Conservation (phyloP, 1,140 invertebrate species). For the Drosophila novamexicana region DNA sequence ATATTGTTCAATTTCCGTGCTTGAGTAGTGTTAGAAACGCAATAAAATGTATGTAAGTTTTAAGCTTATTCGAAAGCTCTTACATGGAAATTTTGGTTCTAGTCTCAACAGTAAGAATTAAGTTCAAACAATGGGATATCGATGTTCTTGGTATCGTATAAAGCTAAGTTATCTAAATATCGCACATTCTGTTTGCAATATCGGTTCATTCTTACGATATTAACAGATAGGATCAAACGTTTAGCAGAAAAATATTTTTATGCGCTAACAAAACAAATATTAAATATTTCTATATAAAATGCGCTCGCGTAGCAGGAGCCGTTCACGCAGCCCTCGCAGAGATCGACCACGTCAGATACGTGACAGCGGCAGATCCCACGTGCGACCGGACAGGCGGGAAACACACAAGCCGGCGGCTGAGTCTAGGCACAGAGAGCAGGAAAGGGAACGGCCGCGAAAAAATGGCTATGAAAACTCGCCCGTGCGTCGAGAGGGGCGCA, state of each 20-base stretch:
- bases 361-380: constrained; percentile 23
- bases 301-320: constrained; percentile 60
- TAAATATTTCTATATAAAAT: constrained; percentile 22
- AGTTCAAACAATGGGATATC: too few relatives aligned
- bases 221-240: constrained; percentile 29
- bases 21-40: too few relatives aligned
- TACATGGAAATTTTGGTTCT: too few relatives aligned
- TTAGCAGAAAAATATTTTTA: constrained; percentile 5
- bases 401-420: constrained; percentile 2
- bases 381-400: constrained; percentile 25
- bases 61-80: too few relatives aligned
- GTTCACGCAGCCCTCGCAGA: constrained; percentile 47
- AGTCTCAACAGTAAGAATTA: too few relatives aligned
- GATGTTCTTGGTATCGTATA: too few relatives aligned
- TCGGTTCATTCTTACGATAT: not conserved
- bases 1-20: not conserved
- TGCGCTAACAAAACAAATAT: constrained; percentile 5
- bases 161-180: not conserved
- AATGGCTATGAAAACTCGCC: constrained; percentile 5
- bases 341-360: constrained; percentile 26
- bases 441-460: constrained; percentile 9
- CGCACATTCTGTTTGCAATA: not conserved
- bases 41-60: too few relatives aligned
- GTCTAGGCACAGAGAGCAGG: constrained; percentile 36
- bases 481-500: not conserved